phyloP scores from a whole-genome alignment of 2,888 invertebrate genomes.

The Drosophila birchii region DNA sequence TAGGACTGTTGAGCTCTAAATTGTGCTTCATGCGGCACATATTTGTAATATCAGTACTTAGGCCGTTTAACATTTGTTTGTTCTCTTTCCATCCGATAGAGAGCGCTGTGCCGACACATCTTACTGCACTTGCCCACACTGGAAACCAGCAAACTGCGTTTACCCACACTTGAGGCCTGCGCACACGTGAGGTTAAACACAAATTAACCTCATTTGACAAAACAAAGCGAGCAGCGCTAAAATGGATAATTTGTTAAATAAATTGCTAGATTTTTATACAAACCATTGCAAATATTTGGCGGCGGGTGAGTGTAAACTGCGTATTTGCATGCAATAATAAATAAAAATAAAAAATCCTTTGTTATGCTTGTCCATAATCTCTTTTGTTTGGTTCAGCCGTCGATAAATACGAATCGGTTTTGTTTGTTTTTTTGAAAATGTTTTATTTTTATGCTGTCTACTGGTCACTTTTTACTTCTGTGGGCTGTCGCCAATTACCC shows the following conservation, averaged over 20 bases:
- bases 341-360: constrained; percentile 66
- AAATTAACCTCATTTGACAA: constrained; percentile 85
- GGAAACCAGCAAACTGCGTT: constrained; percentile 36
- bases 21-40: background rate
- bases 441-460: constrained; percentile 57
- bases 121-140: constrained; percentile 39
- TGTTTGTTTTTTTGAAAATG: constrained; percentile 66
- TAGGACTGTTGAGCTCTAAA: background rate
- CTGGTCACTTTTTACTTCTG: constrained; percentile 21
- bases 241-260: constrained; percentile 84
- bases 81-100: background rate
- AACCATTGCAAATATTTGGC: constrained; percentile 48
- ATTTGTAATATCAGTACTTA: background rate
- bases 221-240: constrained; percentile 76
- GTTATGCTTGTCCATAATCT: constrained; percentile 51
- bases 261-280: constrained; percentile 75
- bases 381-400: constrained; percentile 42
- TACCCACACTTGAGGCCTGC: constrained; percentile 40
- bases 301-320: constrained; percentile 52
- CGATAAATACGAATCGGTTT: constrained; percentile 73
- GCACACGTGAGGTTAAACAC: constrained; percentile 73
- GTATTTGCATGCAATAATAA: constrained; percentile 72
- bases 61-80: background rate
- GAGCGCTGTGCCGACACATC: constrained; percentile 31
- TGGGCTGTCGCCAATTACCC: constrained; percentile 65